Evolutionary conservation across 2,888 invertebrate genomes (phyloP).

Genomic region (Zeuzera pyrina): DNA sequence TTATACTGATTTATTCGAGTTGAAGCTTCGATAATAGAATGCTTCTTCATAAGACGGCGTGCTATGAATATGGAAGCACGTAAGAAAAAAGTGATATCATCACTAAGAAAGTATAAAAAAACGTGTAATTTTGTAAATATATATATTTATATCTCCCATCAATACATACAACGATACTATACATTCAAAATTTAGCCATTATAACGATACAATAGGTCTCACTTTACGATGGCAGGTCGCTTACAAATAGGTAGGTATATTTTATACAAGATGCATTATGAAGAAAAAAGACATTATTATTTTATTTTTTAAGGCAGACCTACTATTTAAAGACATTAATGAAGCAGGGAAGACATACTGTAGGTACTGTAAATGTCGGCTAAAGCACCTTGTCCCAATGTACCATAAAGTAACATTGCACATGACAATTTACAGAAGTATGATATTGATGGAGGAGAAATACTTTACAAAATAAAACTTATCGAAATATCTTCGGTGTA

Average conservation of each 20-base stretch:
- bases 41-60: no score
- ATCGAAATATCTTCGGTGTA: constrained; percentile 74
- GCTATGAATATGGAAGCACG: no score
- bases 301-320: constrained; percentile 4
- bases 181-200: constrained; percentile 56
- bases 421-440: constrained; percentile 38
- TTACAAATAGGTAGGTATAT: constrained; percentile 20
- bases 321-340: constrained; percentile 22
- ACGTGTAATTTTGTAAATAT: constrained; percentile 67
- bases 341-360: constrained; percentile 60
- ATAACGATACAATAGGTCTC: constrained; percentile 50
- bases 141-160: constrained; percentile 75
- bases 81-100: no score
- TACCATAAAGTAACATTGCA: constrained; percentile 33
- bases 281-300: constrained; percentile 8
- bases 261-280: constrained; percentile 8
- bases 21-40: no score
- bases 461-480: constrained; percentile 72
- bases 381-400: background rate
- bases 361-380: background rate
- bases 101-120: no score
- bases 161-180: constrained; percentile 71
- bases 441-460: constrained; percentile 71
- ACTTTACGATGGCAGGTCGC: constrained; percentile 46
- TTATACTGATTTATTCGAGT: no score